Evolutionary conservation across 1,140 invertebrate species (phyloP), one percentile per base, ranked within the genome.

Genomic region (Venustaconcha ellipsiformis): DNA sequence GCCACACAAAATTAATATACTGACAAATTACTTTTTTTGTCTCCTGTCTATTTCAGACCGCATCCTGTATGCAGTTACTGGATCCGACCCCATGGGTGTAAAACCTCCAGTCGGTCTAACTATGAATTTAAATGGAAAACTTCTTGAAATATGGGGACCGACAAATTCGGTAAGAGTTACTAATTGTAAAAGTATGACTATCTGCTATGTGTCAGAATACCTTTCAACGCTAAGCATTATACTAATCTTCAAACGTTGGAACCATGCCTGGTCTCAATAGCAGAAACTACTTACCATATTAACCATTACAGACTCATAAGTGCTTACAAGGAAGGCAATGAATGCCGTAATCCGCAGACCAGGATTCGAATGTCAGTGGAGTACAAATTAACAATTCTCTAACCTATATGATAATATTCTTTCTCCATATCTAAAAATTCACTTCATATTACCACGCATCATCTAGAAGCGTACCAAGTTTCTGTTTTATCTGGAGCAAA

Each of bases 71-170:
- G 75, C 63, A 14, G 75, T 77, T 6, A 77, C 72, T 67, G 75
- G 75, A 26, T 70, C 69, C 15, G 75, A 70, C 17, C 62, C 72
- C 12, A 48, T 37, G 30, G 70, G 64, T 23, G 68, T 77, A 8
- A 48, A 48, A 48, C 37, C 37, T 48, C 59, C 68, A 12, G 75
- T 72, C 23, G 75, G 75, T 13, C 72, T 77, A 63, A 77, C 75
- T 4, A 48, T 77, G 12, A 69, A 77, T 57, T 26, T 20, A 14
- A 17, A 60, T 18, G 75, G 75, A 23, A 77, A 77, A 65, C 72
- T 77, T 4, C 37, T 72, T 13, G 75, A 77, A 60, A 72, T 64
- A 23, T 77, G 75, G 75, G 75, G 75, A 37, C 75, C 75, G 60
- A 18, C 55, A 4, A 55, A 59, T 37, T 1, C 55, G 64, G 75